A percentile compares a stretch with the other conserved stretches of the same genome.
phyloP scores from a whole-genome alignment of 2,113 vertebrate species.

The Crotalus helleri region DNA sequence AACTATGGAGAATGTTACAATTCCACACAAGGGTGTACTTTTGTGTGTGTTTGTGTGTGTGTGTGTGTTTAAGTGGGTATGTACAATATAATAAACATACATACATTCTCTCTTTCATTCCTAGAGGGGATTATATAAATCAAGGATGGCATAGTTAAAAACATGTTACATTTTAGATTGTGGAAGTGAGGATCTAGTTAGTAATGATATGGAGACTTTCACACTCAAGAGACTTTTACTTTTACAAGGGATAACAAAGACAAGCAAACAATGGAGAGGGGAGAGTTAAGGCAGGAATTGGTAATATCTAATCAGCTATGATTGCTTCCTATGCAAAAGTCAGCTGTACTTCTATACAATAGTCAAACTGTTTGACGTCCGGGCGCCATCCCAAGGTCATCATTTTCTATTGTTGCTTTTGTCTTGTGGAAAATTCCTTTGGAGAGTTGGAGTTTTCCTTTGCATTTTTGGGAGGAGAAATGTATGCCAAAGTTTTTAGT shows the following conservation, averaged over 20 bases:
- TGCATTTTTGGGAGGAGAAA: neutral
- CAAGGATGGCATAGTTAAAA: neutral
- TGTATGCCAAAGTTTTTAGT: neutral
- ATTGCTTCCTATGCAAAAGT: slow-evolving; percentile 76
- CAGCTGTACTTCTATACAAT: slow-evolving; percentile 74
- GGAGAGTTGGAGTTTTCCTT: neutral
- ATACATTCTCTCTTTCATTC: neutral
- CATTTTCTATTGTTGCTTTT: slow-evolving; percentile 64
- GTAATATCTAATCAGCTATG: slow-evolving; percentile 60
- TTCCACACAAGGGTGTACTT: neutral
- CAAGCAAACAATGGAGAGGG: neutral
- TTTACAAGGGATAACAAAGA: neutral
- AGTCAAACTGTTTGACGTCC: slow-evolving; percentile 58
- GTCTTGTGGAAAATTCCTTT: slow-evolving; percentile 64
- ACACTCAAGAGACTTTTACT: slow-evolving; percentile 27
- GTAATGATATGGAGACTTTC: neutral
- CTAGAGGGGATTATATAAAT: neutral
- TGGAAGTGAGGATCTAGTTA: rapidly evolving
- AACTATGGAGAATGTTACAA: neutral
- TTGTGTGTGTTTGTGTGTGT: neutral
- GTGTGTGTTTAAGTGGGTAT: neutral
- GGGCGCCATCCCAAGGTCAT: slow-evolving; percentile 77
- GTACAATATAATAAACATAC: neutral
- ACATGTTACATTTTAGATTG: neutral
- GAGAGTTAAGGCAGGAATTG: slow-evolving; percentile 35